Evolutionary conservation across 2,888 invertebrate species (phyloP), one percentile per base, ranked within the genome.

Genomic region (Eudemis profundana): DNA sequence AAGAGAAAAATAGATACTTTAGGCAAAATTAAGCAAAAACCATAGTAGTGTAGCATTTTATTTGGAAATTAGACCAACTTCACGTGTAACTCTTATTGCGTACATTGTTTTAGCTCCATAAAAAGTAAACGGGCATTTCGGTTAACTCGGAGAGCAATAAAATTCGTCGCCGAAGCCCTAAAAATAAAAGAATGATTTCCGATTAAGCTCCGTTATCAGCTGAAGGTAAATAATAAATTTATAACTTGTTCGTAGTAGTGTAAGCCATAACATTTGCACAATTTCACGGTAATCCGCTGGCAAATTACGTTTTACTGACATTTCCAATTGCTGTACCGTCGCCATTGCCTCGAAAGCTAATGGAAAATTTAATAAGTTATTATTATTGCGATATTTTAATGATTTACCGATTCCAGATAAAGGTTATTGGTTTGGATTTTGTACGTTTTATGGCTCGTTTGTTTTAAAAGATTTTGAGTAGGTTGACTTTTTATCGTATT

Each of bases 261-360:
- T 47, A 33, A 61, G 67, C 51, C 47, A 59, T 66, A 70, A 68
- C 66, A 68, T 67, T 66, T 69, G 64, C 69, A 68, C 70, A 72
- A 72, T 74, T 74, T 74, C 72, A 74, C 69, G 72, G 63, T 49
- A 60, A 60, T 67, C 67, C 51, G 46, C 33, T 14, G 53, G 29
- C 19, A 64, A 60, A 65, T 65, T 65, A 60, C 47, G 60, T 60
- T 65, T 65, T 53, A 65, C 65, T 47, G 65, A 46, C 60, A 60
- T 65, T 65, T 65, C 12, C 59, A 51, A 46, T 64, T 51, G 63
- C 42, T 21, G 36, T 15, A 14, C 15, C 51, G 61, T 5, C 65
- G 59, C 59, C 65, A 47, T 53, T 40, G 60, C 51, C 42, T 59
- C 27, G 27, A 44, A 21, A 36, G 51, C 44, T 65, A 65, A 65